phyloP scores from a whole-genome alignment of 2,888 invertebrate species.

The Lasius platythorax region DNA sequence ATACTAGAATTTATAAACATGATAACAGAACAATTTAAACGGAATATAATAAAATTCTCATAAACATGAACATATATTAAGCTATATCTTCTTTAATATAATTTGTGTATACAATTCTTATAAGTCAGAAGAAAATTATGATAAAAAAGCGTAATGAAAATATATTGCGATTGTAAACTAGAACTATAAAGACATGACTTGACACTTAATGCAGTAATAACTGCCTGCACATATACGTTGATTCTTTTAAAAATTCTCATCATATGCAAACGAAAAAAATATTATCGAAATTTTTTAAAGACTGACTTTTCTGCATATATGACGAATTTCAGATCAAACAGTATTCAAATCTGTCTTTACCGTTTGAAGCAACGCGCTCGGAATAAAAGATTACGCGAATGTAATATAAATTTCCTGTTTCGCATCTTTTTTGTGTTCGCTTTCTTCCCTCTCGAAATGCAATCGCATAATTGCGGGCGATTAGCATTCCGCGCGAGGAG shows the following conservation, averaged over 20 bases:
- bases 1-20: not conserved
- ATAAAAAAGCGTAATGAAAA: not conserved
- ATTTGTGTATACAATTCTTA: not conserved
- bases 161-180: not conserved
- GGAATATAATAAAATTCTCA: not conserved
- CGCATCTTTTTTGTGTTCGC: conserved; percentile 3
- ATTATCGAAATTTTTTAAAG: not conserved
- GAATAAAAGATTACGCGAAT: conserved; percentile 30
- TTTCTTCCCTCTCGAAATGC: conserved; percentile 16
- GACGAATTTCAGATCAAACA: not conserved
- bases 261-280: not conserved
- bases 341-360: conserved; percentile 20
- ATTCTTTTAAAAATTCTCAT: not conserved
- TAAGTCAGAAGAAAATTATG: not conserved
- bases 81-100: not conserved
- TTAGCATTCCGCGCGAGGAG: conserved; percentile 48
- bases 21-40: conserved; percentile 1
- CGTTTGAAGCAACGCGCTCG: conserved; percentile 8
- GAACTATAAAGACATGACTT: not conserved
- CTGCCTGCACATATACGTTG: not conserved
- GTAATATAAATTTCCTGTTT: conserved; percentile 31
- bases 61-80: not conserved
- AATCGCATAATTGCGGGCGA: conserved; percentile 50
- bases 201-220: not conserved
- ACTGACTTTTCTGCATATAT: not conserved